Conservation (phyloP, 1,140 invertebrate species). For the Scaptomyza graminum region DNA sequence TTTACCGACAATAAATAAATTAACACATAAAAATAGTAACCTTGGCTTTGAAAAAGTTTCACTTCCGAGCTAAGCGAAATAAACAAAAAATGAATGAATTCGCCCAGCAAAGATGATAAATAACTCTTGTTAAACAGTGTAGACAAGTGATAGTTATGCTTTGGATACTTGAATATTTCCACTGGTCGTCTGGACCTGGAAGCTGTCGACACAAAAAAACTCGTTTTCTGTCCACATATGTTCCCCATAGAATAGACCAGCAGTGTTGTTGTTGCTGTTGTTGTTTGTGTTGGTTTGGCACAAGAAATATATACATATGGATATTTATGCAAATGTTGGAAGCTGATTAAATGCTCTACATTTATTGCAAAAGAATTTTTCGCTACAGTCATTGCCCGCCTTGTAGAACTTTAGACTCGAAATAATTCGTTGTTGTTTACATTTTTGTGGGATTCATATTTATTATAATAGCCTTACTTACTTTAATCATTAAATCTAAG, state of each 20-base stretch:
- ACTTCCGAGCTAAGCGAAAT: neutral
- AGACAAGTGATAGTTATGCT: neutral
- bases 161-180: constrained; percentile 12
- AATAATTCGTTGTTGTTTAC: too few species aligned
- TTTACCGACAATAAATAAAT: neutral
- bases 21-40: neutral
- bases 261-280: too few species aligned
- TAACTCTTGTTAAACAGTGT: neutral
- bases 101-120: too few species aligned
- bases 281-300: neutral
- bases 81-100: constrained; percentile 4
- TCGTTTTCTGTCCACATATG: constrained; percentile 7
- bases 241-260: neutral
- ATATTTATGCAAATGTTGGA: neutral
- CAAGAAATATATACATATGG: neutral
- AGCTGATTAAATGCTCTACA: neutral
- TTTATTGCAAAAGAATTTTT: too few species aligned
- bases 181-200: neutral
- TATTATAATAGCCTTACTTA: neutral
- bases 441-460: neutral
- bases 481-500: neutral
- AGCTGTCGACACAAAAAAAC: constrained; percentile 6
- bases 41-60: neutral
- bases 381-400: too few species aligned
- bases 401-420: too few species aligned